A percentile compares a stretch with the other conserved stretches of the same genome.
Conservation (phyloP, 2,797 vertebrate genomes). For the Tamandua tetradactyla region DNA sequence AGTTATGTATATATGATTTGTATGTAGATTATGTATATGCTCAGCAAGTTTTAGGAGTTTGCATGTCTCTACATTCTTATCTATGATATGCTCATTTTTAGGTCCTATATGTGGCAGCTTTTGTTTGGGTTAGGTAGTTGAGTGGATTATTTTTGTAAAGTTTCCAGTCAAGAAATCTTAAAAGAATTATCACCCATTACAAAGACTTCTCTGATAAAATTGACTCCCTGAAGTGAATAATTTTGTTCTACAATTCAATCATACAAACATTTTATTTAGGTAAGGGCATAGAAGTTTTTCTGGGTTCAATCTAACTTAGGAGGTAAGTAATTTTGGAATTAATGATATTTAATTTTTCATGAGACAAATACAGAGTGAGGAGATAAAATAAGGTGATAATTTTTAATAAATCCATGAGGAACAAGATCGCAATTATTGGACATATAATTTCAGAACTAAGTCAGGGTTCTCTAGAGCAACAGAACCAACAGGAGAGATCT, state of each 20-base stretch:
- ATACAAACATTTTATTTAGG: not conserved
- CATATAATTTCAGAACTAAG: not conserved
- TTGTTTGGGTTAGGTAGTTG: not conserved
- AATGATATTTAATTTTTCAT: not conserved
- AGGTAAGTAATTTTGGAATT: constrained; percentile 33
- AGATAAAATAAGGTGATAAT: not conserved
- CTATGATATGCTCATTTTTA: not conserved
- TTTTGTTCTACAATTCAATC: not conserved
- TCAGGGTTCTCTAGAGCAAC: no score
- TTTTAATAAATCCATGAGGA: not conserved
- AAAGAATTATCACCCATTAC: not conserved
- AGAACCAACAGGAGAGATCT: no score
- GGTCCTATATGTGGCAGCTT: not conserved
- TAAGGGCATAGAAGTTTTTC: not conserved
- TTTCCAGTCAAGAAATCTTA: not conserved
- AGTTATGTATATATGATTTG: not conserved
- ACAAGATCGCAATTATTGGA: not conserved
- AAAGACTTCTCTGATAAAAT: not conserved
- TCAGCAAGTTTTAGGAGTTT: constrained; percentile 48
- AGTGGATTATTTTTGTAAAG: not conserved
- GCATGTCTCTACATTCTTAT: not conserved
- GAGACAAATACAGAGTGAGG: not conserved
- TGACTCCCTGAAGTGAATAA: not conserved
- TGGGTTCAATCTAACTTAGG: constrained; percentile 20
- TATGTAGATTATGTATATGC: constrained; percentile 5